Conservation (phyloP, 2,113 vertebrate species). For the Lethenteron camtschaticum region DNA sequence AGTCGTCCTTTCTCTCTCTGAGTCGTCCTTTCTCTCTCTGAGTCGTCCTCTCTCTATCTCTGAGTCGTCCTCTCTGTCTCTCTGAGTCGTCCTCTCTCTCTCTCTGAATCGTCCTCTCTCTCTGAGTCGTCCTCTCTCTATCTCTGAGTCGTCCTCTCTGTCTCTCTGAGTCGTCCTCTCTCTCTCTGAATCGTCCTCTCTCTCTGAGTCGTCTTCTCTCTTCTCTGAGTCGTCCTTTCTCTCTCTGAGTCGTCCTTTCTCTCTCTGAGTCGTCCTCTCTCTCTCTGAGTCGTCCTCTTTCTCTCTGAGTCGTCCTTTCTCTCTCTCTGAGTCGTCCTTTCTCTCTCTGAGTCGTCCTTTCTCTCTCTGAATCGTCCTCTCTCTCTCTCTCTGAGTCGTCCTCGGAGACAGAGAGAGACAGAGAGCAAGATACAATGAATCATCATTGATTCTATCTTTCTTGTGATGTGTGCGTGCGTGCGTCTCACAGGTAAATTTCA, state of each 20-base stretch:
- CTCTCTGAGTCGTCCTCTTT: not conserved
- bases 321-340: not conserved
- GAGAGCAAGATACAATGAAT: not conserved
- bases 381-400: no score
- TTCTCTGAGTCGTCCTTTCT: no score
- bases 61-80: rapidly evolving
- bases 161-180: not conserved
- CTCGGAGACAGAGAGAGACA: not conserved
- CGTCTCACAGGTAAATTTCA: conserved; percentile 41
- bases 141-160: not conserved
- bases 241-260: no score
- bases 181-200: no score
- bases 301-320: not conserved
- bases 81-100: not conserved
- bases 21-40: no score
- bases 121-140: not conserved
- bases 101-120: not conserved
- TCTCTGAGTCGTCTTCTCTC: no score
- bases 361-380: not conserved
- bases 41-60: no score
- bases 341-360: no score
- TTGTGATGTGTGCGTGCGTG: not conserved
- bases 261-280: no score
- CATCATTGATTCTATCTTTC: no score
- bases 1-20: no score